Base-by-base conservation (phyloP, 2,888 invertebrate species). In the Drosophila neutralis region DNA sequence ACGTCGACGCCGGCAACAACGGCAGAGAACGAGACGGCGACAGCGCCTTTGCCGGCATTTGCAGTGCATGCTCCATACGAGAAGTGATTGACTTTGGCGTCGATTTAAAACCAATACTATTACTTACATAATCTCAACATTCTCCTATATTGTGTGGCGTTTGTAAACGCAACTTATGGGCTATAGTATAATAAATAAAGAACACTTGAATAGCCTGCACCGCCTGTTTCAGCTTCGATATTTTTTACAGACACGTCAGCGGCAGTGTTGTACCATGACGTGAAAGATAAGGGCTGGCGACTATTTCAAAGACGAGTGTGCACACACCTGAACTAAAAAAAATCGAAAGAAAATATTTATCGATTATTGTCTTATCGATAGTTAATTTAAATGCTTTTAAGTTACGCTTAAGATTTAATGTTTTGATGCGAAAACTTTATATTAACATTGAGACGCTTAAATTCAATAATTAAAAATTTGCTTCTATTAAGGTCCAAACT, bases 171-270 rank as follows among this genome's bases (percentile, higher is more conserved):
- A 52, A 31, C 88, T 83, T 82, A 82, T 69, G 69, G 69, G 60
- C 76, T 77, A 84, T 76, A 73, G 73, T 82, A 77, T 69, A 79
- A 76, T 73, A 83, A 80, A 78, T 77, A 66, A 69, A 75, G 74
- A 64, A 38, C 59, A 48, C 51, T 60, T 71, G 73, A 83, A 74
- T 73, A 71, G 73, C 66, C 73, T 69, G 74, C 87, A 84, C 87
- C 84, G 84, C 80, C 84, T 82, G 78, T 76, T 76, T 78, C 60
- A 68, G 68, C 75, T 80, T 69, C 66, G 72, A 77, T 79, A 79
- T 77, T 78, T 79, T 82, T 78, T 78, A 78, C 91, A 92, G 91
- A 92, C 92, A 92, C 92, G 92, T 92, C 92, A 92, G 90, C 91
- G 90, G 64, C 82, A 63, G 64, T 78, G 80, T 63, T 75, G 68